Percentiles rank a stretch among this genome's conserved stretches.
These are phyloP conservation scores for Azemiops feae DNA, from an alignment of 2,113 vertebrate genomes.

Conservation along the genomic window DNA sequence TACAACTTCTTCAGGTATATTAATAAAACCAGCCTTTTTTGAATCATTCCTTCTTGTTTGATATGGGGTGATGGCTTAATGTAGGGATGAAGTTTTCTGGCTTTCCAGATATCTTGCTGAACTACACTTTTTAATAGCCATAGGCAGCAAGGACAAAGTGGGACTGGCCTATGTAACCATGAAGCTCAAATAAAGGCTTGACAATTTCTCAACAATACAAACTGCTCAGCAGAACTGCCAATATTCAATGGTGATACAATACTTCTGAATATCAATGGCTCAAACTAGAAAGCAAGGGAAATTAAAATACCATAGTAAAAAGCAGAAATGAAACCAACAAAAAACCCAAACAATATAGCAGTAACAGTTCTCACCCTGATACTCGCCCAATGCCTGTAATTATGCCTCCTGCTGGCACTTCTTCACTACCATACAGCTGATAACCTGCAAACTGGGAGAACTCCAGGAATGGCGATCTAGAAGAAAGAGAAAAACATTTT, in stretches of 20 bases:
- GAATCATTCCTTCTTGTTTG: background rate
- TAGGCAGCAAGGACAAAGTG: background rate
- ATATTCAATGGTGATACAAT: background rate
- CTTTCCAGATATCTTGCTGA: background rate
- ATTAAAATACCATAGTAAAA: background rate
- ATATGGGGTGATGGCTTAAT: background rate
- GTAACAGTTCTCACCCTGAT: slow-evolving; percentile 80
- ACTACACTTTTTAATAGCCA: background rate
- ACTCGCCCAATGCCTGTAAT: slow-evolving; percentile 92
- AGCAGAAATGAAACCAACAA: background rate
- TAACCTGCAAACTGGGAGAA: slow-evolving; percentile 96
- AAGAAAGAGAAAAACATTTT: slow-evolving; percentile 14
- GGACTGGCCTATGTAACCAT: background rate
- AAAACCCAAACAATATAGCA: background rate
- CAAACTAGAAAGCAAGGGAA: background rate
- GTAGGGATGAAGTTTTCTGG: background rate
- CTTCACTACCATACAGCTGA: slow-evolving; percentile 89
- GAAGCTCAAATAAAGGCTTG: background rate
- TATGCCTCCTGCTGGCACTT: slow-evolving; percentile 92
- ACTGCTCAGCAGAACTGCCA: background rate
- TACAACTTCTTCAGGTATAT: background rate
- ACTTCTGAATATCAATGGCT: background rate
- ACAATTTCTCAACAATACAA: background rate
- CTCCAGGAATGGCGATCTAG: slow-evolving; percentile 91
- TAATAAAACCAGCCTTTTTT: background rate